phyloP scores from a whole-genome alignment of 2,797 vertebrate genomes.

The Sebastes oblongus region DNA sequence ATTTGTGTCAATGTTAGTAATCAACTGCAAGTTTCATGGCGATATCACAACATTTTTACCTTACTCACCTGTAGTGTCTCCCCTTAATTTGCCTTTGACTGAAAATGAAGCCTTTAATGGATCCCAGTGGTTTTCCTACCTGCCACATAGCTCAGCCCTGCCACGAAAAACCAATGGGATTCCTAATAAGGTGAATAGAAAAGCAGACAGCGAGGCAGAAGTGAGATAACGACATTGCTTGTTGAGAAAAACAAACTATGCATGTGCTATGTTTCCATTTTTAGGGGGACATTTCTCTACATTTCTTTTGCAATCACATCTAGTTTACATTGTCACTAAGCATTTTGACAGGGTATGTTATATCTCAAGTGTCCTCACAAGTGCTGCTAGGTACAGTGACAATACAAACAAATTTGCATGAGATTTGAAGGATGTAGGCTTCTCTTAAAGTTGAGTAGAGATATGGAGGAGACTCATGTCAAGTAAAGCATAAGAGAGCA shows the following conservation, averaged over 20 bases:
- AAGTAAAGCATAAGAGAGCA: not conserved
- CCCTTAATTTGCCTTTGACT: slow-evolving; percentile 8
- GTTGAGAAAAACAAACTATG: not conserved
- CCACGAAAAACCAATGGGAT: slow-evolving; percentile 29
- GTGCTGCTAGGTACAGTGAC: slow-evolving; percentile 12
- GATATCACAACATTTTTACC: too few species aligned
- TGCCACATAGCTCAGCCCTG: not conserved
- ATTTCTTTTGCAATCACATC: not conserved
- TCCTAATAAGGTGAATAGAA: slow-evolving; percentile 34
- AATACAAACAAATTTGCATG: slow-evolving; percentile 30
- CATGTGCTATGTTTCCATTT: slow-evolving; percentile 12
- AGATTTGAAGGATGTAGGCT: slow-evolving; percentile 24
- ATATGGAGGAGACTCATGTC: slow-evolving; percentile 24
- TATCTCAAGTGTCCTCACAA: slow-evolving; percentile 3
- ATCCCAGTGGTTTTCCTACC: slow-evolving; percentile 46
- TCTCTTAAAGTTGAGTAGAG: slow-evolving; percentile 19
- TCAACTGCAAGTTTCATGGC: too few species aligned
- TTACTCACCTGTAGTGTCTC: too few species aligned
- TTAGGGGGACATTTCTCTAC: not conserved
- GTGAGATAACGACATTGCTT: not conserved
- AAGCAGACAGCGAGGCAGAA: slow-evolving; percentile 25
- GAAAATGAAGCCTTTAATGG: slow-evolving; percentile 25
- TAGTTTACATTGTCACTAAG: slow-evolving; percentile 6
- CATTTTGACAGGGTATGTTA: slow-evolving; percentile 3
- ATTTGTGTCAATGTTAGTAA: too few species aligned